Evolutionary conservation across 2,888 invertebrate genomes (phyloP).

Genomic region (Sclerodermus sp.): DNA sequence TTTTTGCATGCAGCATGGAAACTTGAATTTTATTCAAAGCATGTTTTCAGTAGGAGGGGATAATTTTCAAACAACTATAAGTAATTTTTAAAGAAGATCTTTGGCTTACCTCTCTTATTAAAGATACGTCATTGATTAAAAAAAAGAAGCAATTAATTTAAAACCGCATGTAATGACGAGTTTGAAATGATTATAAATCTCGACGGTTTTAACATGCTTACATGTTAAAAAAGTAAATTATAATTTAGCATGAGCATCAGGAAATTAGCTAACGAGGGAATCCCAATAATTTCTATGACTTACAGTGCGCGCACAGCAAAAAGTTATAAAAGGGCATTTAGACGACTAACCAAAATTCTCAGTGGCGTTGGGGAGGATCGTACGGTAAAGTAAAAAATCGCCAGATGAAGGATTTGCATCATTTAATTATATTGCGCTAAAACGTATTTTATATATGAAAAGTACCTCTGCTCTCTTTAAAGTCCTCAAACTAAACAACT

Average conservation of each 20-base stretch:
- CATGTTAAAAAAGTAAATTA: slow-evolving; percentile 7
- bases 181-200: no score
- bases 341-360: slow-evolving; percentile 59
- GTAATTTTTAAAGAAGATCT: no score
- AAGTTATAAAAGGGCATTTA: slow-evolving; percentile 58
- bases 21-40: slow-evolving; percentile 13
- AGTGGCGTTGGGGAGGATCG: slow-evolving; percentile 51
- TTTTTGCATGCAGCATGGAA: slow-evolving; percentile 30
- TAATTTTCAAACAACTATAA: slow-evolving; percentile 2
- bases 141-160: no score
- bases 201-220: background rate
- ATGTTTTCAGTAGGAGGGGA: slow-evolving; percentile 9
- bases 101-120: no score
- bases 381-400: slow-evolving; percentile 46
- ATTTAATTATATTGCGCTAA: slow-evolving; percentile 16
- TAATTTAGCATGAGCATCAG: slow-evolving; percentile 32
- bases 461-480: background rate
- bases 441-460: slow-evolving; percentile 3
- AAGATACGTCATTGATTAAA: no score
- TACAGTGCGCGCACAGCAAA: slow-evolving; percentile 56
- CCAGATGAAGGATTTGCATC: slow-evolving; percentile 46
- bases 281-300: slow-evolving; percentile 49
- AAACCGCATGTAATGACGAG: no score
- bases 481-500: slow-evolving; percentile 13
- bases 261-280: slow-evolving; percentile 49